Conservation (phyloP, 2,113 vertebrate genomes). For the Ciconia stormi region DNA sequence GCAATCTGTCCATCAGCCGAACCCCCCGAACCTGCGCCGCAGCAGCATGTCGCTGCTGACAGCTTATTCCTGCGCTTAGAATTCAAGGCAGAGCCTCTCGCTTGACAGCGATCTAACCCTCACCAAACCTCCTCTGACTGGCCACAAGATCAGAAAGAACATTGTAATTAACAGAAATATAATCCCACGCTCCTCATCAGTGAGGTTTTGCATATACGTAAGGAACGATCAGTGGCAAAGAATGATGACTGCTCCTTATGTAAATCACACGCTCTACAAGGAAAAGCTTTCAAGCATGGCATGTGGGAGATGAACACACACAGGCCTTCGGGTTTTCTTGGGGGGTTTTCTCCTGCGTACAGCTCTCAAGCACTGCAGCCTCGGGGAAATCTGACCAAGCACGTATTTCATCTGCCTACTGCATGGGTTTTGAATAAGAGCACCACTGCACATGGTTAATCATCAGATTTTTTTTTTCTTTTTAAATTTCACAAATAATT, state of each 20-base stretch:
- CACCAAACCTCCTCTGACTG: constrained; percentile 10
- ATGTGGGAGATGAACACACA: neutral
- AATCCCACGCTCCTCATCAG: constrained; percentile 61
- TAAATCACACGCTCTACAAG: constrained; percentile 29
- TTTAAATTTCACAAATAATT: neutral
- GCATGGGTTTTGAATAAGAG: neutral
- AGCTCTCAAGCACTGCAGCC: neutral
- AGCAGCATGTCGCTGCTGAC: constrained; percentile 31
- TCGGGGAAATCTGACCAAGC: neutral
- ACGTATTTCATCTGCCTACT: neutral
- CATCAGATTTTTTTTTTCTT: neutral
- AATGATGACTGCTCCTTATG: constrained; percentile 48
- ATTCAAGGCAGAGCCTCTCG: constrained; percentile 2
- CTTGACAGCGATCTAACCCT: neutral
- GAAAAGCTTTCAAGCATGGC: constrained; percentile 18
- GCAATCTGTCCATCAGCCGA: constrained; percentile 26
- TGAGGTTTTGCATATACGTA: constrained; percentile 29
- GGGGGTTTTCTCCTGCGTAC: neutral
- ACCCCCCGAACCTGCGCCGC: neutral
- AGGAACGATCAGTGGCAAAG: constrained; percentile 15
- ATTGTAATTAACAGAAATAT: neutral
- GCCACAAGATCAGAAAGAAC: constrained; percentile 49
- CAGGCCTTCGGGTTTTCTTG: neutral
- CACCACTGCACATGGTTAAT: neutral
- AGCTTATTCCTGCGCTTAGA: constrained; percentile 11